Evolutionary conservation across 2,888 invertebrate genomes (phyloP), one percentile per base, ranked within the genome.

Genomic region (Drosophila rellima): DNA sequence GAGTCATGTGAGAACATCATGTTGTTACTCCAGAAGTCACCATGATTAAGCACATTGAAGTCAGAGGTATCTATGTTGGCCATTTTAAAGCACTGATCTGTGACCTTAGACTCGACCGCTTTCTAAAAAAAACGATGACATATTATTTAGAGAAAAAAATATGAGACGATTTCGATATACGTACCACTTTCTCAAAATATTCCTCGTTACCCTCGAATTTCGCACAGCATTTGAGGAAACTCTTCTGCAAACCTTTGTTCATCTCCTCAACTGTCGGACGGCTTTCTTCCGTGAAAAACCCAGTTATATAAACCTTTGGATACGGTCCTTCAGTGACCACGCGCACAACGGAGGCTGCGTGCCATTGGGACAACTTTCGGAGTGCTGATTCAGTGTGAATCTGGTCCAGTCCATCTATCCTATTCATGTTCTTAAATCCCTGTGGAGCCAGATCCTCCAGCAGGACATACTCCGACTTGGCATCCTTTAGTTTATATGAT

Each of bases 21-120:
- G 37, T 91, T 91, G 45, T 91, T 91, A 1, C 77, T 74, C 91
- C 91, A 91, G 39, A 74, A 73, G 59, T 91, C 91, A 0, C 91
- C 91, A 61, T 91, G 91, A 35, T 83, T 87, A 0, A 91, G 44
- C 0, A 75, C 91, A 69, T 89, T 91, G 1, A 91, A 83, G 0
- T 67, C 77, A 11, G 48, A 48, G 0, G 67, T 57, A 64, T 91
- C 79, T 0, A 66, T 4, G 2, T 57, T 33, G 11, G 55, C 20
- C 15, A 70, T 6, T 40, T 73, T 65, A 0, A 76, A 76, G 1
- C 68, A 31, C n/a, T 63, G 29, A 3, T 91, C 88, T 0, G 77
- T 66, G 1, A 74, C 0, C 13, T 54, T 18, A 0, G 77, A 59
- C 6, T 44, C 45, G 1, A 82, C 1, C 2, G 45, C 48, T 72